Evolutionary conservation across 1,140 invertebrate genomes (phyloP).

Genomic region (Protaetia brevitarsis): DNA sequence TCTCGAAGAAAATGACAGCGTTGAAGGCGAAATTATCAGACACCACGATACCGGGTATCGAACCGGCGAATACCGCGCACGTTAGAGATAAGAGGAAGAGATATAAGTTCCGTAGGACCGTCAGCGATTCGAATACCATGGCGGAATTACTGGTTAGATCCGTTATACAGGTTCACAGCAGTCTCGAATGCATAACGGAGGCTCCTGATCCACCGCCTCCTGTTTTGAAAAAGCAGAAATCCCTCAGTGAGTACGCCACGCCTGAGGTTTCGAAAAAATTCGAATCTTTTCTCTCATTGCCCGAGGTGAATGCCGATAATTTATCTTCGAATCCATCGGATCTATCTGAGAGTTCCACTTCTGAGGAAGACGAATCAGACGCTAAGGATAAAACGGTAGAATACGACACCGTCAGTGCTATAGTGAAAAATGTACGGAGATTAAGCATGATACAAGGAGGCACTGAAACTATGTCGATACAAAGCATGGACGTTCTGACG

Average conservation of each 20-base stretch:
- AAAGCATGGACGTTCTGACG: constrained; percentile 38
- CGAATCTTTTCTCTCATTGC: constrained; percentile 23
- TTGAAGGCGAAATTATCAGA: constrained; percentile 49
- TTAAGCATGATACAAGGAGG: constrained; percentile 32
- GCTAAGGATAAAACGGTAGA: constrained; percentile 43
- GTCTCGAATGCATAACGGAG: constrained; percentile 41
- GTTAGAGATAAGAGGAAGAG: constrained; percentile 46
- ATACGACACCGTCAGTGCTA: constrained; percentile 55
- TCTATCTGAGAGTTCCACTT: constrained; percentile 50
- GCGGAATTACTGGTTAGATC: constrained; percentile 63
- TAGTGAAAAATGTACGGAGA: constrained; percentile 52
- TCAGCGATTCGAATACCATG: constrained; percentile 59
- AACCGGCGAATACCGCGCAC: constrained; percentile 38
- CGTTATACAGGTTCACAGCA: constrained; percentile 59
- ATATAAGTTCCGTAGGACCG: constrained; percentile 54
- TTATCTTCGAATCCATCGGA: constrained; percentile 50
- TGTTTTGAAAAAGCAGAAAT: constrained; percentile 2
- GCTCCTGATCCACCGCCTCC: constrained; percentile 24
- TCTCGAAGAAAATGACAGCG: constrained; percentile 52
- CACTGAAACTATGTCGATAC: constrained; percentile 30
- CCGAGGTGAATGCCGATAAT: constrained; percentile 46
- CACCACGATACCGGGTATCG: constrained; percentile 30
- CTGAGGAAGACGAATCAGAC: constrained; percentile 48
- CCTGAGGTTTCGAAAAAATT: neutral
- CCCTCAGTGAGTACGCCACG: neutral